Conservation (phyloP, 2,888 invertebrate genomes). For the Caenorhabditis sp. region DNA sequence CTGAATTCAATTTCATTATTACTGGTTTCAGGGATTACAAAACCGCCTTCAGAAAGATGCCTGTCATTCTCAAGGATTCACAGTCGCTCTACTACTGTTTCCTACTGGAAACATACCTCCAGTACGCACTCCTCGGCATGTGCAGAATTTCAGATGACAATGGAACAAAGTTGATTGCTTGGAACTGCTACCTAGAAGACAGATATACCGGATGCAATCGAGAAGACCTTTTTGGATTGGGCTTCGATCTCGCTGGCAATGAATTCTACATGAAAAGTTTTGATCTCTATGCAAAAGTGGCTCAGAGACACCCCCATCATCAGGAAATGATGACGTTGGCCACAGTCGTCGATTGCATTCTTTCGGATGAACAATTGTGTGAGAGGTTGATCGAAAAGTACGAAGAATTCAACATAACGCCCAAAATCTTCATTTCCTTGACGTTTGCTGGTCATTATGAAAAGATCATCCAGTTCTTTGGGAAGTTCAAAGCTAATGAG, state of each 20-base stretch:
- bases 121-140: constrained; percentile 20
- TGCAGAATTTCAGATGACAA: not conserved
- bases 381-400: constrained; percentile 14
- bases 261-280: too few species aligned
- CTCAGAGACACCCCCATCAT: constrained; percentile 12
- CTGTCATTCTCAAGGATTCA: too few species aligned
- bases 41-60: too few species aligned
- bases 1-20: too few species aligned
- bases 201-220: constrained; percentile 35
- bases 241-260: not conserved
- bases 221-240: constrained; percentile 23
- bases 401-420: constrained; percentile 17
- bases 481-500: not conserved
- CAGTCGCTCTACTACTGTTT: too few species aligned
- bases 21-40: too few species aligned
- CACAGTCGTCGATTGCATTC: constrained; percentile 12
- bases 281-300: too few species aligned
- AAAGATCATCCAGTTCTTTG: not conserved
- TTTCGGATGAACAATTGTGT: not conserved
- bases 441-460: constrained; percentile 6
- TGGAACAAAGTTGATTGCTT: constrained; percentile 29
- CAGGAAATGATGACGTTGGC: not conserved
- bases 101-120: too few species aligned
- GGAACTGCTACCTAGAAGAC: constrained; percentile 47
- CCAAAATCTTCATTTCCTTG: constrained; percentile 8